Percentiles rank a stretch among this genome's conserved stretches.
These are phyloP conservation scores for Drosophila algonquin DNA, from an alignment of 2,888 invertebrate genomes.

Conservation along the genomic window DNA sequence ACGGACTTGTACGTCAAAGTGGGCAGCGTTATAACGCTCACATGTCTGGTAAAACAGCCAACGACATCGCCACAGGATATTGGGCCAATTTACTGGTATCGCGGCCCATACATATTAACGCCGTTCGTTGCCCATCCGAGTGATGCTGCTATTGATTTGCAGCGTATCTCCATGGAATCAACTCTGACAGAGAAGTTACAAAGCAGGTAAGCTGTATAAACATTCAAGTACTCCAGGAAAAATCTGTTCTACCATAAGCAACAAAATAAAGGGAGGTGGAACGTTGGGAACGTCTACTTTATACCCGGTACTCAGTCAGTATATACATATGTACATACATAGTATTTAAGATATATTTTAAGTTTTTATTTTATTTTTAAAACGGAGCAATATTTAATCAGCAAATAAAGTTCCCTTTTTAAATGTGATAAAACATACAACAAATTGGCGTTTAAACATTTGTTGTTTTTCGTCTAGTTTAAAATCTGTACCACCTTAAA, in stretches of 20 bases:
- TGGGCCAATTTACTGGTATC: conserved; percentile 90
- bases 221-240: conserved; percentile 10
- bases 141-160: conserved; percentile 83
- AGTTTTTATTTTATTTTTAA: too few relatives aligned
- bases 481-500: too few relatives aligned
- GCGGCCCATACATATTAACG: conserved; percentile 84
- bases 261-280: too few relatives aligned
- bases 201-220: conserved; percentile 84
- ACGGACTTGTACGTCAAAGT: conserved; percentile 90
- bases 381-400: too few relatives aligned
- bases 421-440: too few relatives aligned
- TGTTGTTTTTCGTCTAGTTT: too few relatives aligned
- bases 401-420: too few relatives aligned
- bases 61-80: conserved; percentile 86
- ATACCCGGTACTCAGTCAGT: too few relatives aligned
- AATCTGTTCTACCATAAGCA: neutral
- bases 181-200: conserved; percentile 88
- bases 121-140: conserved; percentile 83
- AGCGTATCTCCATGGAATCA: conserved; percentile 83
- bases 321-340: too few relatives aligned
- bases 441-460: too few relatives aligned
- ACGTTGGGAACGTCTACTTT: too few relatives aligned
- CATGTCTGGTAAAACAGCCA: conserved; percentile 89
- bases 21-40: conserved; percentile 89
- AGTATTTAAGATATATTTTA: too few relatives aligned